These are phyloP conservation scores for Nothoprocta perdicaria DNA, from an alignment of 2,113 vertebrate species.

Conservation along the genomic window DNA sequence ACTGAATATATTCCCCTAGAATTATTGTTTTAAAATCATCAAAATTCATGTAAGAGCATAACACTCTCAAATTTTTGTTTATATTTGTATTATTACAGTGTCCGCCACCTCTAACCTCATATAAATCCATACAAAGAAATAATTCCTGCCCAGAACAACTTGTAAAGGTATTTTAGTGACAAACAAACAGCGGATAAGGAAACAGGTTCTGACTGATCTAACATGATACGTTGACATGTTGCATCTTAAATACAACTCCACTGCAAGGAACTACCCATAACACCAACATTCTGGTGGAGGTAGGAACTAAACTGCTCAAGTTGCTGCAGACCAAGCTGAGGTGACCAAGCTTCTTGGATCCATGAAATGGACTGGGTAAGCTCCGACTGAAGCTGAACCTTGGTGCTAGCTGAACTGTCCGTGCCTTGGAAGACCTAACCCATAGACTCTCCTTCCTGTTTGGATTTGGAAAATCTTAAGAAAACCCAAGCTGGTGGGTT, in stretches of 20 bases:
- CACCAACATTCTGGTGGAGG: background rate
- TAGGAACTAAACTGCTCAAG: background rate
- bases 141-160: background rate
- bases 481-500: background rate
- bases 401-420: background rate
- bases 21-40: slow-evolving; percentile 7
- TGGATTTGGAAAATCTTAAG: background rate
- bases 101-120: background rate
- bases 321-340: fast-evolving
- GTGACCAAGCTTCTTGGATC: background rate
- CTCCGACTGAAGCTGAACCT: background rate
- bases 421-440: background rate
- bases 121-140: background rate
- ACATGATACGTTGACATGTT: background rate
- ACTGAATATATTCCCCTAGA: background rate
- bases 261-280: background rate
- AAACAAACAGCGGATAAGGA: background rate
- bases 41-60: slow-evolving; percentile 29
- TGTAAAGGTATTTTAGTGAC: background rate
- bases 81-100: background rate
- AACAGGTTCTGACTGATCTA: background rate
- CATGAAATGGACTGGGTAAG: background rate
- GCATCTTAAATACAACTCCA: background rate
- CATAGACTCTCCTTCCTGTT: background rate
- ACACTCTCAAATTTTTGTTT: background rate